Conservation (phyloP, 2,888 invertebrate species). For the Melikaiella ostensackeni region DNA sequence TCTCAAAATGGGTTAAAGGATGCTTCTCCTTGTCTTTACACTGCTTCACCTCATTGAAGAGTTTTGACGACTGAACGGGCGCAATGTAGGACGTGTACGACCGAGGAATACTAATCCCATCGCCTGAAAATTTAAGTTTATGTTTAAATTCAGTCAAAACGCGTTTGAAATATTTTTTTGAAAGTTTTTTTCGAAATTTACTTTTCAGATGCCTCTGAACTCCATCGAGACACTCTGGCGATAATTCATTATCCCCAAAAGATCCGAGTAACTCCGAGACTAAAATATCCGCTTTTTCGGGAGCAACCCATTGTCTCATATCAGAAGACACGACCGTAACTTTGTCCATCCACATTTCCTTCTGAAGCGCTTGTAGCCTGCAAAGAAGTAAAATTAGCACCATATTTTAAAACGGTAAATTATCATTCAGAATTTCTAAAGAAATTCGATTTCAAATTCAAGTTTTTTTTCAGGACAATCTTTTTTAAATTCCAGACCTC, state of each 20-base stretch:
- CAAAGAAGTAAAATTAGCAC: slow-evolving; percentile 29
- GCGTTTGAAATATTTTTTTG: background rate
- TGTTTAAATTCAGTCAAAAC: background rate
- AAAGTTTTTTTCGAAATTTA: slow-evolving; percentile 56
- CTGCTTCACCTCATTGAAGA: slow-evolving; percentile 87
- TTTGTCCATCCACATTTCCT: slow-evolving; percentile 87
- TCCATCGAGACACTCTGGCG: slow-evolving; percentile 98
- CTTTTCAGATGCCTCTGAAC: slow-evolving; percentile 91
- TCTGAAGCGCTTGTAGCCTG: slow-evolving; percentile 84
- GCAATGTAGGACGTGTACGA: slow-evolving; percentile 94
- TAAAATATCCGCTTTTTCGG: slow-evolving; percentile 94
- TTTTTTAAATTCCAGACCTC: no score
- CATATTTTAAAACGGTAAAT: no score
- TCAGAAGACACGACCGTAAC: slow-evolving; percentile 90
- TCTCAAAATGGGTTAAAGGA: slow-evolving; percentile 83
- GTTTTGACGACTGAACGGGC: slow-evolving; percentile 93
- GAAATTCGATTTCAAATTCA: no score
- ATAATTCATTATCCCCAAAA: slow-evolving; percentile 99
- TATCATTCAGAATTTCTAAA: no score
- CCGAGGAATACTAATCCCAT: slow-evolving; percentile 94
- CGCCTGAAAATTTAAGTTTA: slow-evolving; percentile 77
- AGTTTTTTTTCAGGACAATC: no score
- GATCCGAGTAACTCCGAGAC: slow-evolving; percentile 98
- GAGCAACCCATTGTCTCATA: slow-evolving; percentile 90
- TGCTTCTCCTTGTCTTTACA: slow-evolving; percentile 79